Percentiles rank a stretch among this genome's conserved stretches.
phyloP scores from a whole-genome alignment of 1,140 invertebrate genomes.

The Rhagoletis zephyria region DNA sequence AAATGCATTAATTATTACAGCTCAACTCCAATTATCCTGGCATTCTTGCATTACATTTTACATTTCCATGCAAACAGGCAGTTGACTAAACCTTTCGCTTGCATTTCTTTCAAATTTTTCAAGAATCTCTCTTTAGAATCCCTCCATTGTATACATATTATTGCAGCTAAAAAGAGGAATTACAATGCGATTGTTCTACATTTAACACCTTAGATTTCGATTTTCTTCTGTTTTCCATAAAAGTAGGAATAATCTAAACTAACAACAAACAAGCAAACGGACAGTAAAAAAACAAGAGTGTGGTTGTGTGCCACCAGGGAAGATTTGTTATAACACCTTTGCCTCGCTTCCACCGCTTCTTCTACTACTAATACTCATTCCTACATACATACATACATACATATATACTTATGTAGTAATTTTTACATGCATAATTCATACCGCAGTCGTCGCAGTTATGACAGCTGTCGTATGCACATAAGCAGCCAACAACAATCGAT shows the following conservation, averaged over 20 bases:
- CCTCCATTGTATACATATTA: neutral
- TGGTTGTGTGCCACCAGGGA: neutral
- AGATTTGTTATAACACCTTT: neutral
- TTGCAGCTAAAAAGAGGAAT: too few relatives aligned
- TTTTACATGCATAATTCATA: neutral
- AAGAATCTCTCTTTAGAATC: neutral
- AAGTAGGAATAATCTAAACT: neutral
- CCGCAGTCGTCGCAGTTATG: constrained; percentile 10
- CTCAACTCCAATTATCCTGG: constrained; percentile 20
- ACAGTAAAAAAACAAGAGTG: neutral
- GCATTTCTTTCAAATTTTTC: neutral
- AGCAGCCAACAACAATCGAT: constrained; percentile 9
- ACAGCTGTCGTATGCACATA: constrained; percentile 26
- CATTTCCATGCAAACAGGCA: neutral
- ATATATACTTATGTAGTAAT: neutral
- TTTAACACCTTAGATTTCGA: constrained; percentile 22
- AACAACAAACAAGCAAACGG: neutral
- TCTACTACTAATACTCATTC: neutral
- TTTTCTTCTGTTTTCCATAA: neutral
- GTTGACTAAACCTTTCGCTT: neutral
- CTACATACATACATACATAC: neutral
- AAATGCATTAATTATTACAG: constrained; percentile 25
- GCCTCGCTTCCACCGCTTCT: neutral
- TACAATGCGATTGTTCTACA: constrained; percentile 10
- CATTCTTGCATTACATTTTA: neutral